Evolutionary conservation across 2,113 vertebrate genomes (phyloP), one percentile per base, ranked within the genome.

Genomic region (Parus major): DNA sequence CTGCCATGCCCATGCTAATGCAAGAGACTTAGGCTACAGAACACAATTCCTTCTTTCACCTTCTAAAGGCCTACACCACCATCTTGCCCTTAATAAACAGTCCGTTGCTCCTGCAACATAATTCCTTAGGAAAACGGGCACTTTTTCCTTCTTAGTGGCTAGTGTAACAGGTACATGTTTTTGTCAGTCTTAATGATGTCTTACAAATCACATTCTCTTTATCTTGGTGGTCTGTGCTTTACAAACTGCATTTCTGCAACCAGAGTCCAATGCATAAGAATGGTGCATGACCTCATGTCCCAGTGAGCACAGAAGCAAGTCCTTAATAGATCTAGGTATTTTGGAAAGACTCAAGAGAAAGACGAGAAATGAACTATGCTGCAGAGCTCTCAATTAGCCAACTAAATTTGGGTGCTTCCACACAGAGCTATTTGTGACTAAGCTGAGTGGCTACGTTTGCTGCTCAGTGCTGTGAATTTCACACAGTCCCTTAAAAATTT

Each of bases 311-410:
- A 63, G 17, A 20, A 35, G 14, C 8, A 57, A 47, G 7, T 15
- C 4, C 29, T 50, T 59, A 44, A 55, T 3, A 61, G 28, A 47
- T 11, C 9, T 7, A 29, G 12, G 36, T 35, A 59, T 65, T 80
- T 71, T 60, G 71, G 41, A 69, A 82, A 88, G 35, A 15, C 10
- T 18, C 24, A 55, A 35, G 52, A 72, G 28, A 82, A 35, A 0
- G 0, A 1, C 0, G 0, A 63, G 15, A 79, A 36, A 21, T 68
- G 2, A 93, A 33, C 29, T 47, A 3, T 46, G 24, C 2, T 27
- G 49, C 7, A 2, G 18, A 53, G 22, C 28, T 59, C 35, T 44
- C 46, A 69, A 49, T 16, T 53, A 75, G 35, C 9, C 23, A 72
- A 41, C 3, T 28, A 85, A 70, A 68, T 64, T 9, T 53, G 13